A percentile compares a stretch with the other conserved stretches of the same genome.
phyloP scores from a whole-genome alignment of 2,888 invertebrate genomes.

The Gymnoscelis rufifasciata region DNA sequence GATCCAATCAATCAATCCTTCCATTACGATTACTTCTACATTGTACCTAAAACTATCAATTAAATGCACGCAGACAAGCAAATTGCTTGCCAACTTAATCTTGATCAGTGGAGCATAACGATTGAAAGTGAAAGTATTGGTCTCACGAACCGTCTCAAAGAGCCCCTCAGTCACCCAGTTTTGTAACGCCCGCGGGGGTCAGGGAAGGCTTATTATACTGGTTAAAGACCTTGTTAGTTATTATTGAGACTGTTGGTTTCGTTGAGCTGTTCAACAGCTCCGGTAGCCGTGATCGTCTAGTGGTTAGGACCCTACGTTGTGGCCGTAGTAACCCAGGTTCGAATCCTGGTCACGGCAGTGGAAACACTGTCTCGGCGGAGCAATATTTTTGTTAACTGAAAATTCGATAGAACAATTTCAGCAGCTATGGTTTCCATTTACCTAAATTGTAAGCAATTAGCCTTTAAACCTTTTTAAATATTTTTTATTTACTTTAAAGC shows the following conservation, averaged over 20 bases:
- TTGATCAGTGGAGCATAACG: slow-evolving; percentile 28
- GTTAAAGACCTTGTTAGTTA: slow-evolving; percentile 5
- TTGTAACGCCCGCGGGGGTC: slow-evolving; percentile 74
- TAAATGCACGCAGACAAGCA: slow-evolving; percentile 5
- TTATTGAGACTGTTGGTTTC: slow-evolving; percentile 44
- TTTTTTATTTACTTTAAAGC: no score
- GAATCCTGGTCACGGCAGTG: slow-evolving; percentile 85
- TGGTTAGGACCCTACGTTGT: slow-evolving; percentile 88
- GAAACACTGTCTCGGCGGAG: slow-evolving; percentile 18
- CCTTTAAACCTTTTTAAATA: no score
- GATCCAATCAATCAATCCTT: no score
- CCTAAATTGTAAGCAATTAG: no score
- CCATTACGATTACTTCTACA: no score
- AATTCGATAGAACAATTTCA: no score
- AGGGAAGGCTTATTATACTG: slow-evolving; percentile 11
- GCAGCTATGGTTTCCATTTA: no score
- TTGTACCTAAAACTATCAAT: background rate
- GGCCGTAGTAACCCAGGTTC: slow-evolving; percentile 88
- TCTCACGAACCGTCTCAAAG: slow-evolving; percentile 63
- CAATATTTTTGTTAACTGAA: background rate
- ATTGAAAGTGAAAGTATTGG: slow-evolving; percentile 29
- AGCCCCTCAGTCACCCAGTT: slow-evolving; percentile 18
- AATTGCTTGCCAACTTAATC: slow-evolving; percentile 7
- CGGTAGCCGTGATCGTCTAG: slow-evolving; percentile 80
- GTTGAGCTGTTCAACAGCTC: slow-evolving; percentile 38